phyloP scores from a whole-genome alignment of 2,113 vertebrate genomes.

The Globicephala melas region DNA sequence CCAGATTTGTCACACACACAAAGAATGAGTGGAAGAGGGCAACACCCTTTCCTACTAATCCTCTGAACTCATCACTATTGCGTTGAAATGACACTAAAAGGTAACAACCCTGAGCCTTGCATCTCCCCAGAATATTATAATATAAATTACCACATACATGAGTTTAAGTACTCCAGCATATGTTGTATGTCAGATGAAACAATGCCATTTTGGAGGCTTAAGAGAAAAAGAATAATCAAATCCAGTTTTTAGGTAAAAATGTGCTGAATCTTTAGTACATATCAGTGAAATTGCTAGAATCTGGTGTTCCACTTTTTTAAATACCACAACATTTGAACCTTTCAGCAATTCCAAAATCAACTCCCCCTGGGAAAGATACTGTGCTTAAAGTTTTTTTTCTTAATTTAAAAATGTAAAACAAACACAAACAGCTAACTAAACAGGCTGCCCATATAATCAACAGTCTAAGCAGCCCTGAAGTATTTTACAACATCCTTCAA shows the following conservation, averaged over 20 bases:
- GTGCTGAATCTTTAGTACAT: slow-evolving; percentile 33
- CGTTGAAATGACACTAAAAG: not conserved
- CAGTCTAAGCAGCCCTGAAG: not conserved
- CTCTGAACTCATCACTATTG: not conserved
- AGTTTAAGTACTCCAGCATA: not conserved
- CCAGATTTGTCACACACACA: slow-evolving; percentile 62
- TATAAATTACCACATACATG: not conserved
- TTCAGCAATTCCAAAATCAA: slow-evolving; percentile 59
- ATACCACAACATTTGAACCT: slow-evolving; percentile 33
- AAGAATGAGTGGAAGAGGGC: slow-evolving; percentile 33
- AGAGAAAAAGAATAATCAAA: slow-evolving; percentile 45
- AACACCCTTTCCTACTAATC: slow-evolving; percentile 50
- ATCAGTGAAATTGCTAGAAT: slow-evolving; percentile 43
- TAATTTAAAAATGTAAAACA: slow-evolving; percentile 48
- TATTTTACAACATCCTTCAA: slow-evolving; percentile 47
- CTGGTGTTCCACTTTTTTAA: slow-evolving; percentile 50
- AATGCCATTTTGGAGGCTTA: not conserved
- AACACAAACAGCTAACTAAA: slow-evolving; percentile 60
- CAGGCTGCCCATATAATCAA: slow-evolving; percentile 49
- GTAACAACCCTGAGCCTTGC: not conserved
- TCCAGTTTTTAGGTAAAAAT: slow-evolving; percentile 44
- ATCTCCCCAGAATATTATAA: not conserved
- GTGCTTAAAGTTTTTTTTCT: not conserved
- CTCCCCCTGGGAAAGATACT: slow-evolving; percentile 27
- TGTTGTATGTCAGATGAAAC: not conserved